Evolutionary conservation across 2,797 vertebrate genomes (phyloP).

Genomic region (Scolopax bukidnonensis): DNA sequence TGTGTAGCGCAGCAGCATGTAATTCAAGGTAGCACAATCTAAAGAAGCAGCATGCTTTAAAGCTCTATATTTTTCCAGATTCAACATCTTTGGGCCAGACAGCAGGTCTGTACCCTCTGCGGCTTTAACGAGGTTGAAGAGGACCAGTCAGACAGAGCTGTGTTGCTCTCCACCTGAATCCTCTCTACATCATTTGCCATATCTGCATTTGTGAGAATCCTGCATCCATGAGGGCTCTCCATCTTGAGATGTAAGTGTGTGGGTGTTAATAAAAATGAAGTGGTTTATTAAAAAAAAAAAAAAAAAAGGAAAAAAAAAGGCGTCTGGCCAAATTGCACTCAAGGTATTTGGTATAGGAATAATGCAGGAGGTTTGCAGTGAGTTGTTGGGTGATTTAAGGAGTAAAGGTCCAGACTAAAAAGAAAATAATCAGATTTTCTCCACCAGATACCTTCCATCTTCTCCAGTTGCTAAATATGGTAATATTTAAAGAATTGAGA

Average conservation of each 20-base stretch:
- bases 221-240: neutral
- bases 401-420: neutral
- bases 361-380: neutral
- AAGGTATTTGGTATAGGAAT: neutral
- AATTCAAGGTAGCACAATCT: neutral
- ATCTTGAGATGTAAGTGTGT: neutral
- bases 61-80: neutral
- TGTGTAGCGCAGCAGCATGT: neutral
- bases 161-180: neutral
- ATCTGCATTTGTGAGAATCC: neutral
- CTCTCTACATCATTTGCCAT: neutral
- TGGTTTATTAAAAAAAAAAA: neutral
- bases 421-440: neutral
- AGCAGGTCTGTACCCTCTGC: constrained; percentile 6
- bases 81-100: neutral
- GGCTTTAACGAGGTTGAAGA: constrained; percentile 23
- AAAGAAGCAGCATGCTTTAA: constrained; percentile 14
- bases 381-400: neutral
- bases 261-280: constrained; percentile 23
- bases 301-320: too few relatives aligned
- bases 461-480: neutral
- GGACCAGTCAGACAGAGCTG: neutral
- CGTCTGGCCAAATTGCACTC: neutral
- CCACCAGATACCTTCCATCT: neutral
- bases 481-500: neutral